A percentile compares a stretch with the other conserved stretches of the same genome.
Conservation (phyloP, 2,888 invertebrate genomes). For the Thecocarcelia acutangulata region DNA sequence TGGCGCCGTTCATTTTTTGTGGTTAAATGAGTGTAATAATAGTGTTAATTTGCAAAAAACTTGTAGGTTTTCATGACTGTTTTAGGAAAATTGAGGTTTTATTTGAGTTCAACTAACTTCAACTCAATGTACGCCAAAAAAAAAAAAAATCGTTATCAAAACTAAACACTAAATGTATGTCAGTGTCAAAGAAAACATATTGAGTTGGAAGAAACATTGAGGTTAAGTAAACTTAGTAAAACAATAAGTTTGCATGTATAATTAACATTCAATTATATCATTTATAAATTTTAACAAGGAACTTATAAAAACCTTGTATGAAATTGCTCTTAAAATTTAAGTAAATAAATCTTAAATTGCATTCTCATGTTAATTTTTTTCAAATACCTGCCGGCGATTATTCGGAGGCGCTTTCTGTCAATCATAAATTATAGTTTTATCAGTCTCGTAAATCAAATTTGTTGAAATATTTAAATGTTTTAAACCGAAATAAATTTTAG, state of each 20-base stretch:
- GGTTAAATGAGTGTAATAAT: background rate
- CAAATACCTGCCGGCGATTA: slow-evolving; percentile 2
- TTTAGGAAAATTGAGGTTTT: too few species aligned
- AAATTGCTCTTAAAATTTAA: background rate
- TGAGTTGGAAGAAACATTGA: too few species aligned
- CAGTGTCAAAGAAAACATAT: too few species aligned
- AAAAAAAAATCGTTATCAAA: background rate
- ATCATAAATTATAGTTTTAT: slow-evolving; percentile 21
- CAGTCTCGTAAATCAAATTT: slow-evolving; percentile 10
- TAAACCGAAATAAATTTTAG: background rate
- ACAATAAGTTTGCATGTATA: too few species aligned
- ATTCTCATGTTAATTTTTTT: too few species aligned
- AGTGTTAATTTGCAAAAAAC: too few species aligned
- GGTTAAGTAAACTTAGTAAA: too few species aligned
- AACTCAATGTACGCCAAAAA: too few species aligned
- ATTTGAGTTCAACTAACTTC: too few species aligned
- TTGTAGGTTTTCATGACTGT: too few species aligned
- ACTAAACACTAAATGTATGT: background rate
- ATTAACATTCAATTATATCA: background rate
- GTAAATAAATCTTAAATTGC: background rate
- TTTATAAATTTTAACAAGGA: slow-evolving; percentile 2
- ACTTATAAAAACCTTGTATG: slow-evolving; percentile 1
- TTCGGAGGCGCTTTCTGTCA: slow-evolving; percentile 6
- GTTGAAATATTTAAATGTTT: background rate
- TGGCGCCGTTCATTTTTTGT: background rate